Percentiles rank a stretch among this genome's conserved stretches.
Evolutionary conservation across 2,797 vertebrate species (phyloP).

Genomic region (Cottoperca gobio): DNA sequence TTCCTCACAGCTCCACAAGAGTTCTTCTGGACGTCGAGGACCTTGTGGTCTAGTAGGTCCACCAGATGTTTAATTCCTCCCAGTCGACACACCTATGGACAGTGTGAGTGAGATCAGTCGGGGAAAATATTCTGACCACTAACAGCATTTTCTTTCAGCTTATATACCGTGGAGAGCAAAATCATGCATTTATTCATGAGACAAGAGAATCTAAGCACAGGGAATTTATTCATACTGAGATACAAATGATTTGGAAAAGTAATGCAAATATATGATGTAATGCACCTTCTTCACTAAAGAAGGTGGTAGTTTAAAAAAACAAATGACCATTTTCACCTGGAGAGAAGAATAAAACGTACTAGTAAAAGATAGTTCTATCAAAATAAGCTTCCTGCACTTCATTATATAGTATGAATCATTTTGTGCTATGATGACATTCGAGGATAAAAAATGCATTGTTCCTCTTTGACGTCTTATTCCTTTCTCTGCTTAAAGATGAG

Average conservation of each 20-base stretch:
- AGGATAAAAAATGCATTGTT: slow-evolving; percentile 23
- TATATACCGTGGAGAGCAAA: slow-evolving; percentile 3
- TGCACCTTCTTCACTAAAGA: slow-evolving; percentile 18
- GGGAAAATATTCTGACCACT: slow-evolving; percentile 16
- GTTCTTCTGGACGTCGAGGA: slow-evolving; percentile 95
- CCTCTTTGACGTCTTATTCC: slow-evolving; percentile 19
- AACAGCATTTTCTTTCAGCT: slow-evolving; percentile 1
- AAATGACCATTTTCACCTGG: slow-evolving; percentile 40
- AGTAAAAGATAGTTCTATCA: neutral
- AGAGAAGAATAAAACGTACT: neutral
- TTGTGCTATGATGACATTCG: slow-evolving; percentile 39
- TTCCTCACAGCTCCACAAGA: slow-evolving; percentile 96
- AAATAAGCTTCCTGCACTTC: slow-evolving; percentile 14
- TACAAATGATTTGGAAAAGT: slow-evolving; percentile 45
- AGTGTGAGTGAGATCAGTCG: neutral
- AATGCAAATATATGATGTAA: slow-evolving; percentile 46
- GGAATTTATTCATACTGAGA: slow-evolving; percentile 46
- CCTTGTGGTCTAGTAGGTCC: slow-evolving; percentile 95
- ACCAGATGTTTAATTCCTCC: slow-evolving; percentile 97
- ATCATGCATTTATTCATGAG: slow-evolving; percentile 57
- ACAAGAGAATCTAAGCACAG: slow-evolving; percentile 18
- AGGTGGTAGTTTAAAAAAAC: slow-evolving; percentile 19
- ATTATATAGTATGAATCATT: slow-evolving; percentile 14
- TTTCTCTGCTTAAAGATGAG: neutral
- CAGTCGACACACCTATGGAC: slow-evolving; percentile 90